Evolutionary conservation across 2,113 vertebrate genomes (phyloP).

Genomic region (Dipodomys ordii): DNA sequence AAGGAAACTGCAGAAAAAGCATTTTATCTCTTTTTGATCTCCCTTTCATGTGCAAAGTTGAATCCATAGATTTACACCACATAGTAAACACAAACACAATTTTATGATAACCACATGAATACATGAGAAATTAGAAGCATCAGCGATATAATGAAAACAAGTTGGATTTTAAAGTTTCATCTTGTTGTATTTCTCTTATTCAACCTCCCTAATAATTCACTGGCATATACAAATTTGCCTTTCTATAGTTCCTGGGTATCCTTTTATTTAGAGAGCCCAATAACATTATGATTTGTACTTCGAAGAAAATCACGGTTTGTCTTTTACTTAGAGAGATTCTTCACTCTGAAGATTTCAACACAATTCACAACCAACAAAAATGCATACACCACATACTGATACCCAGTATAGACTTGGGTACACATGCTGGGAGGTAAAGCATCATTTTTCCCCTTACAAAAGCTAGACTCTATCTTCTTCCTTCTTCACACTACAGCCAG

Average conservation of each 20-base stretch:
- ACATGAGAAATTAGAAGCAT: constrained; percentile 47
- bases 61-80: constrained; percentile 55
- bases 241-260: not conserved
- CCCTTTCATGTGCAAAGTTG: constrained; percentile 43
- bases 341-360: constrained; percentile 56
- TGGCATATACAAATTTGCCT: not conserved
- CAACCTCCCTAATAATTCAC: not conserved
- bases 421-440: constrained; percentile 36
- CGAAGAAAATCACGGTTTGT: constrained; percentile 58
- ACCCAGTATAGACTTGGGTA: constrained; percentile 34
- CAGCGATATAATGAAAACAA: constrained; percentile 45
- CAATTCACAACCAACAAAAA: constrained; percentile 44
- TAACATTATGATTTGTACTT: not conserved
- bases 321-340: constrained; percentile 37
- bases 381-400: constrained; percentile 24
- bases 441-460: not conserved
- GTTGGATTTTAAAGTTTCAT: constrained; percentile 34
- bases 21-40: constrained; percentile 57
- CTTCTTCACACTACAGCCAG: constrained; percentile 83
- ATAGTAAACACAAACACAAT: constrained; percentile 57
- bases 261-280: constrained; percentile 38
- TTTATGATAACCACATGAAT: constrained; percentile 39
- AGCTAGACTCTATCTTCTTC: constrained; percentile 87
- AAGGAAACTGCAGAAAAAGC: constrained; percentile 36
- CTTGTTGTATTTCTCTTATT: constrained; percentile 39